phyloP scores from a whole-genome alignment of 2,113 vertebrate genomes.

The Sylvicapra grimmia region DNA sequence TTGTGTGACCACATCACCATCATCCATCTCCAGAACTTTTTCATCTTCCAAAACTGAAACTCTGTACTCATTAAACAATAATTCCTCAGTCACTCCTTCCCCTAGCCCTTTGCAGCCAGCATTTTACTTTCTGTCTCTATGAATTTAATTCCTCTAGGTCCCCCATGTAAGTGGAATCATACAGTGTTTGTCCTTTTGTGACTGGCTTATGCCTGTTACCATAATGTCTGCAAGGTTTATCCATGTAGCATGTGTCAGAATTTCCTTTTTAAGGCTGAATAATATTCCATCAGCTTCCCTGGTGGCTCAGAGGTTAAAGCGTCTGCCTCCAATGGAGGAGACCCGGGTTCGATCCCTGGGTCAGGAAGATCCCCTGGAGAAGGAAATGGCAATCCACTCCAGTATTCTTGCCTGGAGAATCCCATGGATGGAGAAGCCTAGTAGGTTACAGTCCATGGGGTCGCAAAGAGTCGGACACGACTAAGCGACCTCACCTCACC shows the following conservation, averaged over 20 bases:
- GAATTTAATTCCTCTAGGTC: neutral
- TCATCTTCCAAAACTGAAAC: neutral
- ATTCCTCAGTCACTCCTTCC: too few relatives aligned
- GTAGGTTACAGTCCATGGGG: too few relatives aligned
- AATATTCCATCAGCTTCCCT: neutral
- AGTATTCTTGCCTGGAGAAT: too few relatives aligned
- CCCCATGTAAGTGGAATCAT: neutral
- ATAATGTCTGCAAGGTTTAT: neutral
- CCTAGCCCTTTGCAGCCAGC: neutral
- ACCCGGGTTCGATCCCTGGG: too few relatives aligned
- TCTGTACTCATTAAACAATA: neutral
- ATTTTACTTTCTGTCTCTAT: neutral
- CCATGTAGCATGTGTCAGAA: neutral
- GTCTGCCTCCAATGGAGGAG: too few relatives aligned
- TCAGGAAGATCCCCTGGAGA: too few relatives aligned
- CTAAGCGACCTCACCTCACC: too few relatives aligned
- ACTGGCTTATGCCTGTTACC: neutral
- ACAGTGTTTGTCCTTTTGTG: neutral
- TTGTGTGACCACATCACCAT: neutral
- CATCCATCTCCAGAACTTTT: neutral
- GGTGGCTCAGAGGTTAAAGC: too few relatives aligned
- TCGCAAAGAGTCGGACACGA: too few relatives aligned
- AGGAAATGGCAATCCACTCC: too few relatives aligned
- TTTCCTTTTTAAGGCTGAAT: neutral
- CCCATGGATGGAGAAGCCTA: too few relatives aligned